A percentile compares a stretch with the other conserved stretches of the same genome.
Conservation (phyloP, 2,797 vertebrate genomes). For the Tragopan temminckii region DNA sequence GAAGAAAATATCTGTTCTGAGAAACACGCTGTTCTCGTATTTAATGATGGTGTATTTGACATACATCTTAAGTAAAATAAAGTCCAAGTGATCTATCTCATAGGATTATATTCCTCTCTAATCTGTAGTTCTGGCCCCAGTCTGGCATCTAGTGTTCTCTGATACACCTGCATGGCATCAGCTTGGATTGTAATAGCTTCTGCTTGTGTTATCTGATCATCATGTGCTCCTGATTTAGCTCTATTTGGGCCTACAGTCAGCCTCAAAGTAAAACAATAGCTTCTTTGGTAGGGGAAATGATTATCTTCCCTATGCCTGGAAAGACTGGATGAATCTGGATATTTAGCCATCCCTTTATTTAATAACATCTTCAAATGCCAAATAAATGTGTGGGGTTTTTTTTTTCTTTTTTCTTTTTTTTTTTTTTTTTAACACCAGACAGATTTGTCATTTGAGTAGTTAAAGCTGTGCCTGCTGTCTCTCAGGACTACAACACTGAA, state of each 20-base stretch:
- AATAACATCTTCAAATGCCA: not conserved
- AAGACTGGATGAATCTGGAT: not conserved
- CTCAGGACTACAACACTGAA: not conserved
- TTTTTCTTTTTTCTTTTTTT: not conserved
- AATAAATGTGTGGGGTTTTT: not conserved
- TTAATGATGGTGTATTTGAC: not conserved
- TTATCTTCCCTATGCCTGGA: not conserved
- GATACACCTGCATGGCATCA: not conserved
- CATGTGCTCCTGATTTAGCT: not conserved
- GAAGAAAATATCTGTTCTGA: not conserved
- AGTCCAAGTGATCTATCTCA: fast-evolving
- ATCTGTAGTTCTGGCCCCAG: not conserved
- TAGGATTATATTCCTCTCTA: not conserved
- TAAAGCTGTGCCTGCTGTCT: not conserved
- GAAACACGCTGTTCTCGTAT: not conserved
- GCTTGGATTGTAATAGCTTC: not conserved
- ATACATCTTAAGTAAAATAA: not conserved
- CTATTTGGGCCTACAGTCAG: not conserved
- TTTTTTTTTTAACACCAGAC: not conserved
- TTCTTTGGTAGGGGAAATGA: not conserved
- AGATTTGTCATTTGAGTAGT: not conserved
- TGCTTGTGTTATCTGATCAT: not conserved
- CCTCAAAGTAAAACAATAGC: not conserved
- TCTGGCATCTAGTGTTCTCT: not conserved
- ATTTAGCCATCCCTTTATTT: not conserved